Evolutionary conservation across 2,797 vertebrate genomes (phyloP).

Genomic region (Enteromius treurensis): DNA sequence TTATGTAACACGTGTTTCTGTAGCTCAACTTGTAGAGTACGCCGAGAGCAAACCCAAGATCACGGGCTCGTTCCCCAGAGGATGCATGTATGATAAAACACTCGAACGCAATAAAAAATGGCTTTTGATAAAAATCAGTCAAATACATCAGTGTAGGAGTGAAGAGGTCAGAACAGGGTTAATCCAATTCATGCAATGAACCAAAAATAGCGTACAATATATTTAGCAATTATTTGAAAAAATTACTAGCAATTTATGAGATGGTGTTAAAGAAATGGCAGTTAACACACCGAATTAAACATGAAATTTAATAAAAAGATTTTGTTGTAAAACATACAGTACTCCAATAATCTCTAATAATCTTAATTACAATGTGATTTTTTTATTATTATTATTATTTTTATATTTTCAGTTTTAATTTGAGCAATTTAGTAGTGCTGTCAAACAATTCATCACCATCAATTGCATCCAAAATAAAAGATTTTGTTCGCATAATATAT

Average conservation of each 20-base stretch:
- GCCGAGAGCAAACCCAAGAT: neutral
- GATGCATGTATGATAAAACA: neutral
- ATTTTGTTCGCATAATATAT: too few relatives aligned
- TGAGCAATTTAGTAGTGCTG: neutral
- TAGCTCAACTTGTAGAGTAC: neutral
- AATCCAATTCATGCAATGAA: neutral
- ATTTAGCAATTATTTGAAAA: neutral
- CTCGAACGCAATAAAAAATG: neutral
- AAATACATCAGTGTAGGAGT: neutral
- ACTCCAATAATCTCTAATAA: neutral
- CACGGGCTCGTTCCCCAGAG: neutral
- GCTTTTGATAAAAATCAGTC: neutral
- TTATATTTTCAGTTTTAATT: neutral
- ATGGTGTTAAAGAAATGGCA: neutral
- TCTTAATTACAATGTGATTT: neutral
- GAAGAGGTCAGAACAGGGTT: neutral
- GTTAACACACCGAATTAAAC: neutral
- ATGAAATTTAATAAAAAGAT: neutral
- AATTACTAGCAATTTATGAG: neutral
- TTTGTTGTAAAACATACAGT: neutral
- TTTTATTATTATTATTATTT: too few relatives aligned
- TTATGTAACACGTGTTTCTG: neutral
- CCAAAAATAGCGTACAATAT: neutral
- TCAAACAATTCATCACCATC: too few relatives aligned
- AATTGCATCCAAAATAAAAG: too few relatives aligned